Base-by-base conservation (phyloP, 2,888 invertebrate species). In the Rhagium mordax region DNA sequence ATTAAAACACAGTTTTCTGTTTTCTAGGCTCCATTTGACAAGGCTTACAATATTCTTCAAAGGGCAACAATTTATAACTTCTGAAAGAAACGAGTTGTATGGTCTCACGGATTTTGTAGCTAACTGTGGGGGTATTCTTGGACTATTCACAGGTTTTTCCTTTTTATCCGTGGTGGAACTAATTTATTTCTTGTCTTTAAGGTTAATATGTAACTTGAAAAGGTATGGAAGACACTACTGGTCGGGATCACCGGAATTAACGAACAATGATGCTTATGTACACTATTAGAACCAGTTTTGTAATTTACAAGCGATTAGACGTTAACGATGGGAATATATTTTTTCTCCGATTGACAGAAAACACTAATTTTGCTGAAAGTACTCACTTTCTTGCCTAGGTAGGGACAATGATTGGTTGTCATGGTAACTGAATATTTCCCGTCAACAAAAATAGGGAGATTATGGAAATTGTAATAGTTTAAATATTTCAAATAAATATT, bases 101-200 rank as follows among this genome's bases (percentile, higher is more conserved):
- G 93, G 93, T 0, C 90, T 89, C 77, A 92, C 92, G 0, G 93
- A 93, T 83, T 93, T 93, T 83, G 88, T 93, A 47, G 93, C 93
- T 74, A 93, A 93, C 85, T 92, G 92, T 81, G 93, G 93, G 5
- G 93, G 93, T 79, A 86, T 93, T 0, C 88, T 93, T 16, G 93
- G 87, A 20, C 77, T 88, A 15, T 87, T 86, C 71, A 85, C 84
- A 33, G 87, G 87, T 55, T 85, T 87, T 72, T 87, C 87, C 7
- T 77, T 86, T 10, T 79, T 87, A 24, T 87, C 87, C 4, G 66
- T 90, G 47, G 88, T 90, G 4, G 91, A 91, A 80, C 85, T 90
- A 20, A 81, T 90, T 7, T 91, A 91, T 79, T 90, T 89, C 80
- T 86, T 88, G 48, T 89, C 89, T 0, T 85, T 90, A 48, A 77